Conservation (phyloP, 2,888 invertebrate species). For the Iselma pallidipennis region DNA sequence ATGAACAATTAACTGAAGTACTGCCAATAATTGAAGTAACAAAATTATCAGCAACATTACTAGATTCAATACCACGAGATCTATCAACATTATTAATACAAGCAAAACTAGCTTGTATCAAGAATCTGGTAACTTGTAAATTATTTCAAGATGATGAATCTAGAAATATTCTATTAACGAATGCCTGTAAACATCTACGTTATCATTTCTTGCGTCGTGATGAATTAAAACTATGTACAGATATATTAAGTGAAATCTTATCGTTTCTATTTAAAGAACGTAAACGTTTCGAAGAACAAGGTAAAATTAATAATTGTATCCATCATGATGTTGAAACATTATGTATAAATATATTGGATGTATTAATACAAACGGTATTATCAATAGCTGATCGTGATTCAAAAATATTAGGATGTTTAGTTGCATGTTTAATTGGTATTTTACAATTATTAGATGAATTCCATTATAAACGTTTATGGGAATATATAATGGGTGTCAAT, state of each 20-base stretch:
- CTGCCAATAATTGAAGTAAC: conserved; percentile 77
- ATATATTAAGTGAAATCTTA: conserved; percentile 85
- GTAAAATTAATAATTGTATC: conserved; percentile 65
- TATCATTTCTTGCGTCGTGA: conserved; percentile 80
- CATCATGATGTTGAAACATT: conserved; percentile 83
- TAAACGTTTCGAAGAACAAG: conserved; percentile 56
- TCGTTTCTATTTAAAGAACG: conserved; percentile 63
- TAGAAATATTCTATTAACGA: conserved; percentile 78
- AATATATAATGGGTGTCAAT: conserved; percentile 70
- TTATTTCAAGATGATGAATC: conserved; percentile 81
- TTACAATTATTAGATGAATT: conserved; percentile 85
- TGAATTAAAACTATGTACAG: conserved; percentile 81
- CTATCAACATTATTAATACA: conserved; percentile 70
- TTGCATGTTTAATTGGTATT: conserved; percentile 83
- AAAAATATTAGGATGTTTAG: conserved; percentile 73
- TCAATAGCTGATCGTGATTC: conserved; percentile 75
- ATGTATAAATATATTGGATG: conserved; percentile 78
- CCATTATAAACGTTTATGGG: conserved; percentile 87
- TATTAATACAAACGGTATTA: conserved; percentile 82
- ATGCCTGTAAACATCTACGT: conserved; percentile 83
- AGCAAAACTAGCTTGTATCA: conserved; percentile 81
- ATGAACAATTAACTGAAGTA: conserved; percentile 77
- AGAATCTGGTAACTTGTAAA: conserved; percentile 75
- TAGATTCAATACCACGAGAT: conserved; percentile 74
- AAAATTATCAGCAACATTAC: conserved; percentile 76